Evolutionary conservation across 1,140 invertebrate genomes (phyloP).

Genomic region (Lepidurus couesii): DNA sequence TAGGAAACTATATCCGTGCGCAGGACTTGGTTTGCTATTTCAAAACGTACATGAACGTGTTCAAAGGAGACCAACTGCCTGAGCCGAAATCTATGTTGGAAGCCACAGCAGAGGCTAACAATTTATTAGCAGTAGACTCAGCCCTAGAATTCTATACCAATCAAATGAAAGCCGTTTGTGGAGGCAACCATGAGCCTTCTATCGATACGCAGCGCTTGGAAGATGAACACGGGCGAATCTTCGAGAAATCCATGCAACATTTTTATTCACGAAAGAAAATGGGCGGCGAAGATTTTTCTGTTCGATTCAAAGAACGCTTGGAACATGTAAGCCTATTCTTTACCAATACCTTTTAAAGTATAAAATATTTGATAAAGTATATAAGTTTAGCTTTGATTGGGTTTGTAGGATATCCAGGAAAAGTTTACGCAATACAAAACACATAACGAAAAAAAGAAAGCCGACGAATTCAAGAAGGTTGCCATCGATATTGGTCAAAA

Average conservation of each 20-base stretch:
- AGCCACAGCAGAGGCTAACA: constrained; percentile 98
- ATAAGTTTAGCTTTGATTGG: constrained; percentile 36
- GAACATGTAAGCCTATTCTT: constrained; percentile 52
- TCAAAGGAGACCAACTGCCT: constrained; percentile 91
- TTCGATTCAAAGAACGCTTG: constrained; percentile 70
- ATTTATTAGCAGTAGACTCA: constrained; percentile 85
- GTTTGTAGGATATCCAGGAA: constrained; percentile 72
- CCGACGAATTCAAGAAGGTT: too few relatives aligned
- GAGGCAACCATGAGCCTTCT: constrained; percentile 83
- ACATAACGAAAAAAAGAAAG: too few relatives aligned
- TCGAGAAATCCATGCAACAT: constrained; percentile 66
- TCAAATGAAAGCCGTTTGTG: constrained; percentile 88
- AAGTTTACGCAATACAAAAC: constrained; percentile 74
- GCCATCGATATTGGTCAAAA: too few relatives aligned
- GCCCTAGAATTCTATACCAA: constrained; percentile 87
- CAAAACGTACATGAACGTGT: constrained; percentile 94
- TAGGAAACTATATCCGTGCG: constrained; percentile 84
- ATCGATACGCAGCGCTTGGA: constrained; percentile 74
- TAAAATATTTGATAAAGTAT: constrained; percentile 35
- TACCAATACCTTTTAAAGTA: constrained; percentile 1
- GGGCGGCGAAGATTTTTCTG: constrained; percentile 89
- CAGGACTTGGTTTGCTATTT: constrained; percentile 91
- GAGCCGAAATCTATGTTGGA: constrained; percentile 98
- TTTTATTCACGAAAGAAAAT: constrained; percentile 86
- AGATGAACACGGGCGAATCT: constrained; percentile 68